phyloP scores from a whole-genome alignment of 2,888 invertebrate species.

The Hetaerina titia region DNA sequence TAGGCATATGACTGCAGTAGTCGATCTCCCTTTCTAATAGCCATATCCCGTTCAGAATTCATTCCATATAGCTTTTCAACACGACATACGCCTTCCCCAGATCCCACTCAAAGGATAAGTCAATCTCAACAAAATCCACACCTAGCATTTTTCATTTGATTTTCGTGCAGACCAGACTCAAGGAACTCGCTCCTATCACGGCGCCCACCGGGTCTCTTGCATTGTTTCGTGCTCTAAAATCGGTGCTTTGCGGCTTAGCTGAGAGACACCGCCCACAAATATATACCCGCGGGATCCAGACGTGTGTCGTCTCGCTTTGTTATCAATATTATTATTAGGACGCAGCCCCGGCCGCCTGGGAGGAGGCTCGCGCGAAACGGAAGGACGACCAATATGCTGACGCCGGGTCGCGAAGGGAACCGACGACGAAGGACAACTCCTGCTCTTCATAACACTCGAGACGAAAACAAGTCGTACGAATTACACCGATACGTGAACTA shows the following conservation, averaged over 20 bases:
- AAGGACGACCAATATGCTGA: not conserved
- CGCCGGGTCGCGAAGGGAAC: not conserved
- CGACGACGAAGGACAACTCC: too few relatives aligned
- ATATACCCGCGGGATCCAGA: not conserved
- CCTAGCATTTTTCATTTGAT: too few relatives aligned
- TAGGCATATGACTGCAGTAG: too few relatives aligned
- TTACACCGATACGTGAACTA: too few relatives aligned
- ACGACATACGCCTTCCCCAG: too few relatives aligned
- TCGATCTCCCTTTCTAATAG: too few relatives aligned
- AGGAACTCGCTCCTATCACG: not conserved
- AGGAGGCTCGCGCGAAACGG: not conserved
- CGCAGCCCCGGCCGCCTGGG: not conserved
- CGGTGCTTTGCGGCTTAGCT: not conserved
- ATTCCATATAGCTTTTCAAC: too few relatives aligned
- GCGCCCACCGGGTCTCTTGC: not conserved
- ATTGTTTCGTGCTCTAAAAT: not conserved
- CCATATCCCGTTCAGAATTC: too few relatives aligned
- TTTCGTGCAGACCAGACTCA: not conserved
- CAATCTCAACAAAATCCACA: too few relatives aligned
- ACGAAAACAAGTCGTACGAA: too few relatives aligned
- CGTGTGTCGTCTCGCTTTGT: not conserved
- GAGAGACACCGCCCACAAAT: not conserved
- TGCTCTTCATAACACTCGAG: too few relatives aligned
- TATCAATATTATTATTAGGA: not conserved
- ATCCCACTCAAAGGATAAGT: too few relatives aligned